These are phyloP conservation scores for Sebastes reedi DNA, from an alignment of 2,797 vertebrate species.

Conservation along the genomic window DNA sequence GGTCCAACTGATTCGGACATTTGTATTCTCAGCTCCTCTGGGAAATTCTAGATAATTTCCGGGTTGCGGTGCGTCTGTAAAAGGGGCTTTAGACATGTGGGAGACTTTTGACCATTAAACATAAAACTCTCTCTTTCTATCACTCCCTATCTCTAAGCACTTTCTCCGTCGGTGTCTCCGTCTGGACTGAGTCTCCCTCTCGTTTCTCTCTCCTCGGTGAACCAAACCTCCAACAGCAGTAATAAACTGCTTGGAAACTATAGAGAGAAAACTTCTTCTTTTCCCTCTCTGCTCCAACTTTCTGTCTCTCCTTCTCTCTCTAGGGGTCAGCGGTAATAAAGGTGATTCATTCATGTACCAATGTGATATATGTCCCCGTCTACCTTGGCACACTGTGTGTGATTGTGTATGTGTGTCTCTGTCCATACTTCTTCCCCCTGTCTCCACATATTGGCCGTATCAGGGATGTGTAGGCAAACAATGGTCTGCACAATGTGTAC, in stretches of 20 bases:
- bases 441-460: conserved; percentile 16
- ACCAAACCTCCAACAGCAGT: conserved; percentile 20
- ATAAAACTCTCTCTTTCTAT: not conserved
- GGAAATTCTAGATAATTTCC: not conserved
- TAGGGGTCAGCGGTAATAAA: conserved; percentile 59
- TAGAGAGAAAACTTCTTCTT: not conserved
- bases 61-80: not conserved
- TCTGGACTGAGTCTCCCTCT: not conserved
- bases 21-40: not conserved
- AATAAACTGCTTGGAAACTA: conserved; percentile 36
- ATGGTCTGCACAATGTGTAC: not conserved
- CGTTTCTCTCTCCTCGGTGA: not conserved
- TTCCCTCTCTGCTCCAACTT: not conserved
- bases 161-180: not conserved
- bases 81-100: not conserved
- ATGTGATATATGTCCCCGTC: conserved; percentile 55
- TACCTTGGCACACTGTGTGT: conserved; percentile 3
- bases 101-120: not conserved
- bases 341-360: conserved; percentile 60
- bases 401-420: conserved; percentile 11
- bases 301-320: conserved; percentile 2
- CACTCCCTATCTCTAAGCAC: not conserved
- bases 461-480: conserved; percentile 16
- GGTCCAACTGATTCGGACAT: not conserved
- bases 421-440: not conserved